Base-by-base conservation (phyloP, 2,797 vertebrate species). In the Sebastiscus tertius region DNA sequence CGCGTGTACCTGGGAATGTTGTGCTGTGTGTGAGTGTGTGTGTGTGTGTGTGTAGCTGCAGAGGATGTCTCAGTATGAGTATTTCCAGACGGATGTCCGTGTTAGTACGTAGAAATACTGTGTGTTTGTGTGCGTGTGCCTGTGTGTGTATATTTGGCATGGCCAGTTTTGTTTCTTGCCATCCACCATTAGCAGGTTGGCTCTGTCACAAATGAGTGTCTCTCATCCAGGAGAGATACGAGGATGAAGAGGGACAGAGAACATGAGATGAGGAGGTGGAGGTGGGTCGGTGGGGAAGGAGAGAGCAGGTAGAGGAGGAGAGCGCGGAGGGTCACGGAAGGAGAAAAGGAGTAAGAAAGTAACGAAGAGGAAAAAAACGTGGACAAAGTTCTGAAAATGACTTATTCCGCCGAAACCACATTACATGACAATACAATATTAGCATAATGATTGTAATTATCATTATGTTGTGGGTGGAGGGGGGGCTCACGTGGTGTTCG, bases 181-280 rank as follows among this genome's bases (percentile, higher is more conserved):
- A 97, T 97, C 97, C 96, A 94, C 97, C 97, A 98, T 98, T 97
- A 98, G 97, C 96, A 95, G 96, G 96, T 97, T 98, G 97, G 97
- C 96, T 94, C 96, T 85, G 95, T 96, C 96, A 96, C 97, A 97
- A 97, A 97, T 96, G 96, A 97, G 96, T 93, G 94, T 96, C 94
- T 97, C 85, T 86, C 85, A 83, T 92, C 89, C 91, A 87, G 93
- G 83, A 85, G 83, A 89, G 77, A 76, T 60, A 64, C 29, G 46
- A 88, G 70, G 77, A 86, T 81, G 88, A 90, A 72, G 76, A 72
- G 79, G 68, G 79, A 87, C 54, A 52, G 79, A 69, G 69, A 77
- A 34, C 55, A 82, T 24, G 77, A 75, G 60, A 76, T 54, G 81
- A 72, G 68, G 72, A 77, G 36, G 73, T 36, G 52, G 54, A 77